Conservation (phyloP, 1,140 invertebrate genomes). For the Metopolophium dirhodum region DNA sequence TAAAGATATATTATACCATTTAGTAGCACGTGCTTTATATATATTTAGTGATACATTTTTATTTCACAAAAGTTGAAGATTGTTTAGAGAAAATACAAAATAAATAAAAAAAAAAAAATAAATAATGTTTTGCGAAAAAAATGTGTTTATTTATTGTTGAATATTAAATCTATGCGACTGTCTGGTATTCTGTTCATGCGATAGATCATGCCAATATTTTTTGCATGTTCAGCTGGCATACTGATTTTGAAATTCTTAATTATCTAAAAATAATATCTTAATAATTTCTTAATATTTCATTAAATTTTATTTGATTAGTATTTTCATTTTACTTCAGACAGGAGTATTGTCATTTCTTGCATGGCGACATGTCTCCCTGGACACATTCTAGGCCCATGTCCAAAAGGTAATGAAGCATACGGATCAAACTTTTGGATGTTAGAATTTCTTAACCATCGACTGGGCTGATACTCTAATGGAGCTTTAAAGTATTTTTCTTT, state of each 20-base stretch:
- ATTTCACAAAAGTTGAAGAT: constrained; percentile 54
- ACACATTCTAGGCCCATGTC: constrained; percentile 67
- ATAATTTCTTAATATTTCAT: background rate
- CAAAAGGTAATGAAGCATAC: constrained; percentile 72
- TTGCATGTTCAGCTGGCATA: constrained; percentile 30
- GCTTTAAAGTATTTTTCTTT: constrained; percentile 64
- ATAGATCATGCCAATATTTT: constrained; percentile 60
- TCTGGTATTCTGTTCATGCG: constrained; percentile 61
- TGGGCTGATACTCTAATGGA: constrained; percentile 64
- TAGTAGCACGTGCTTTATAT: constrained; percentile 54
- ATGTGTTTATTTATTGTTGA: constrained; percentile 56
- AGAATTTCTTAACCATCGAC: constrained; percentile 65
- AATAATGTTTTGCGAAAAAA: constrained; percentile 43
- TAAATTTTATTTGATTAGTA: background rate
- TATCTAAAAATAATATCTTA: constrained; percentile 58
- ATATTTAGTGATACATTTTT: constrained; percentile 55
- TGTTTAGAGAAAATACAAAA: constrained; percentile 49
- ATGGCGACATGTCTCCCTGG: constrained; percentile 65
- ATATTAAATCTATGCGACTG: constrained; percentile 58
- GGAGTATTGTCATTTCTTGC: constrained; percentile 64
- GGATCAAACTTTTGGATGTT: constrained; percentile 65
- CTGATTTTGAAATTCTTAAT: constrained; percentile 58
- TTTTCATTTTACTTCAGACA: constrained; percentile 69
- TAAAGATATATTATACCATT: constrained; percentile 52
- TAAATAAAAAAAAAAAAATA: constrained; percentile 22